phyloP scores from a whole-genome alignment of 2,113 vertebrate genomes.

The Eublepharis macularius region DNA sequence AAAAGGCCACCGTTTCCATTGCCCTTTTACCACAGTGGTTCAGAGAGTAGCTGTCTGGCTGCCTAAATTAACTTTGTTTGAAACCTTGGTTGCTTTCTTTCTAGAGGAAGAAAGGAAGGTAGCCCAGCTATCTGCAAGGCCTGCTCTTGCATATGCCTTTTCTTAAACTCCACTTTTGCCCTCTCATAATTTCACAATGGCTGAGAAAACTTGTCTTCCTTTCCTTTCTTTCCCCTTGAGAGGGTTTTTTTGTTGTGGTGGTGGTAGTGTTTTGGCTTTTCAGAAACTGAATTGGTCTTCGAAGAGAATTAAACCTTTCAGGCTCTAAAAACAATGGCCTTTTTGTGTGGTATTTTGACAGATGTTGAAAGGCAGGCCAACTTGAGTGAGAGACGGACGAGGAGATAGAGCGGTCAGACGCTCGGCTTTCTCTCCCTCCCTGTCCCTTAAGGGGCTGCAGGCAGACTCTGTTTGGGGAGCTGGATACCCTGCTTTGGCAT shows the following conservation, averaged over 20 bases:
- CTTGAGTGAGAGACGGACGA: conserved; percentile 71
- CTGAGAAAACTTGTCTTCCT: conserved; percentile 47
- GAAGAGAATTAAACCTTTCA: conserved; percentile 71
- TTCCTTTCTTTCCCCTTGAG: conserved; percentile 45
- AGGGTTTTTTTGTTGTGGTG: not conserved
- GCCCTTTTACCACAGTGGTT: not conserved
- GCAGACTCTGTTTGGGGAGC: conserved; percentile 52
- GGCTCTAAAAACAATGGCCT: conserved; percentile 69
- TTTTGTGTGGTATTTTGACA: conserved; percentile 76
- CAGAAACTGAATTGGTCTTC: conserved; percentile 29
- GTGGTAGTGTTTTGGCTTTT: not conserved
- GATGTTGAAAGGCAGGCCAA: conserved; percentile 73
- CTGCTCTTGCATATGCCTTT: not conserved
- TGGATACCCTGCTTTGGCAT: conserved; percentile 61
- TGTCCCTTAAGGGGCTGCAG: conserved; percentile 56
- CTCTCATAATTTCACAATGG: conserved; percentile 48
- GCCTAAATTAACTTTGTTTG: not conserved
- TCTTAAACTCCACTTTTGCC: not conserved
- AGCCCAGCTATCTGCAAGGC: not conserved
- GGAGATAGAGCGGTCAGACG: conserved; percentile 68
- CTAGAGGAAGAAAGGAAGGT: not conserved
- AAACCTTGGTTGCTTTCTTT: not conserved
- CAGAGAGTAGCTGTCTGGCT: not conserved
- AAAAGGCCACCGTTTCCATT: not conserved
- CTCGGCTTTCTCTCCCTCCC: conserved; percentile 42